A percentile compares a stretch with the other conserved stretches of the same genome.
Evolutionary conservation across 1,140 invertebrate genomes (phyloP).

Genomic region (Rhysida immarginata): DNA sequence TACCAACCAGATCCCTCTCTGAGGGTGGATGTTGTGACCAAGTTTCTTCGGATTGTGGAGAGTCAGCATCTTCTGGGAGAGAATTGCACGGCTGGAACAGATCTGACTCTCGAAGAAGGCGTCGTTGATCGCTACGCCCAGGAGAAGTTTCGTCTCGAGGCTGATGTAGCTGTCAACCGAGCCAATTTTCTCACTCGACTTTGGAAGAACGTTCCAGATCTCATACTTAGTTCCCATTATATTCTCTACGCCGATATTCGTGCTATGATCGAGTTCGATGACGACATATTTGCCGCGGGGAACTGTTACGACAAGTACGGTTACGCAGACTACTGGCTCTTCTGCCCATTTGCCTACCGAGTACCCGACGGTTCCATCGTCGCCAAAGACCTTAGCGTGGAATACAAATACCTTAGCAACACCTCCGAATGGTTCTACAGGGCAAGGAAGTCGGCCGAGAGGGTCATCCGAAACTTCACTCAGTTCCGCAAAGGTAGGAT

Average conservation of each 20-base stretch:
- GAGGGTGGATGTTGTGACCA: slow-evolving; percentile 53
- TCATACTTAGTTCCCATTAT: slow-evolving; percentile 67
- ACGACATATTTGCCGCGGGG: slow-evolving; percentile 83
- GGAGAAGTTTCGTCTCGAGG: slow-evolving; percentile 48
- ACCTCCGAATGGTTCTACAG: slow-evolving; percentile 88
- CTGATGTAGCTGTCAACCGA: slow-evolving; percentile 78
- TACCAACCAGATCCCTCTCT: background rate
- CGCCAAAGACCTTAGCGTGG: slow-evolving; percentile 75
- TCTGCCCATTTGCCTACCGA: slow-evolving; percentile 82
- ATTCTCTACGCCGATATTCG: slow-evolving; percentile 73
- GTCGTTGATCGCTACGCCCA: slow-evolving; percentile 86
- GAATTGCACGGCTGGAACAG: slow-evolving; percentile 81
- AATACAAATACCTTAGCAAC: slow-evolving; percentile 82
- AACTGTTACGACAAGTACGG: slow-evolving; percentile 77
- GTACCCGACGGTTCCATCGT: slow-evolving; percentile 71
- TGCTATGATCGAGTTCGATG: slow-evolving; percentile 84
- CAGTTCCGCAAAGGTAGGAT: slow-evolving; percentile 59
- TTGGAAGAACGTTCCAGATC: slow-evolving; percentile 70
- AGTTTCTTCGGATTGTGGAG: slow-evolving; percentile 76
- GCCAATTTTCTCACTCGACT: slow-evolving; percentile 81
- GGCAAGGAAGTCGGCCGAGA: slow-evolving; percentile 73
- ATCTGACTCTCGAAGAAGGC: slow-evolving; percentile 76
- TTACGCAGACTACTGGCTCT: slow-evolving; percentile 66
- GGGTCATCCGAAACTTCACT: slow-evolving; percentile 62
- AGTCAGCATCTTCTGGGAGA: slow-evolving; percentile 72